Evolutionary conservation across 1,140 invertebrate genomes (phyloP), one percentile per base, ranked within the genome.

Genomic region (Pomacea maculata): DNA sequence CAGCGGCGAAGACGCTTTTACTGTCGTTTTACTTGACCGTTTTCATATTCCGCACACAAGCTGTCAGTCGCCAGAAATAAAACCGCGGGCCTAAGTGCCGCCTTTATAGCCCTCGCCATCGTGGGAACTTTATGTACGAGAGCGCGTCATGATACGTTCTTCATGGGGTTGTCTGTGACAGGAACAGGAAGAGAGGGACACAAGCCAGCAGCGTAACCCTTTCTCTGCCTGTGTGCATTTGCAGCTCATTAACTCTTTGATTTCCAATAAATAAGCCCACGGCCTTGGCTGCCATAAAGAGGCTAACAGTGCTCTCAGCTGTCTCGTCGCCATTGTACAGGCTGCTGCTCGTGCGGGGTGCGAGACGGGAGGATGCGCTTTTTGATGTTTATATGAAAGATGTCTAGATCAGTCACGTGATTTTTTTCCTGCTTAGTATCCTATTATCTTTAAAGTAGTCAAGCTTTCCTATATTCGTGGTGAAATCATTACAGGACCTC

Each of bases 191-290:
- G 45, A 65, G 45, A 17, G 11, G 57, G 11, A 61, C 57, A 61
- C 57, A 17, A 61, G 57, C 57, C 57, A 61, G 52, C 7, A 29
- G 11, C 77, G 45, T 78, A 64, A 55, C 65, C 65, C 52, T 19
- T 61, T 45, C 45, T n/a, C 45, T 71, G 52, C 77, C 54, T 68
- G 65, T 67, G 19, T 54, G 65, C n/a, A 45, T 78, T 57, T 65
- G 67, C 77, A 67, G 63, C 65, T 78, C 77, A 78, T 78, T 78
- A 78, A 45, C 77, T 70, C 77, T 78, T 78, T 78, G 77, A 78
- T 78, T 78, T 67, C 67, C 77, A 78, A 78, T 78, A 78, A 78
- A 78, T 78, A 78, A 70, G 77, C 77, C 65, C 77, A 10, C 57
- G 11, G 70, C 68, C 65, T 67, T 17, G 34, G 7, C 14, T 10